Evolutionary conservation across 2,888 invertebrate genomes (phyloP), one percentile per base, ranked within the genome.

Genomic region (Drymonia ruficornis): DNA sequence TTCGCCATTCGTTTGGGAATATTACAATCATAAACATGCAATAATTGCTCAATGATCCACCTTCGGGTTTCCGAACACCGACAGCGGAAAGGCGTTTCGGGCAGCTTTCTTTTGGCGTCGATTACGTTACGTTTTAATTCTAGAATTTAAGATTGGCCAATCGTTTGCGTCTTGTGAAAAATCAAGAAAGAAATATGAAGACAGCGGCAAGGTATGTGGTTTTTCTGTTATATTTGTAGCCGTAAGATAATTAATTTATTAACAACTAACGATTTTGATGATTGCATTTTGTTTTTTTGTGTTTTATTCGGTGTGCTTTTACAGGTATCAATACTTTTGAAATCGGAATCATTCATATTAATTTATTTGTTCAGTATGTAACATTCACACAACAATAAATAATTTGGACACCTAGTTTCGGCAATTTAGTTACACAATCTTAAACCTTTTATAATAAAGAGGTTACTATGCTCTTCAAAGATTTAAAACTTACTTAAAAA

Each of bases 121-220:
- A 80, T 72, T 65, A 67, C 67, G 61, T 72, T 67, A 74, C 68
- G 72, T 72, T 74, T 74, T 72, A 78, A 68, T 65, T 67, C 70
- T 86, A 84, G 81, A 78, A 74, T 66, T 59, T 87, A 89, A 88
- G 86, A 84, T 89, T 89, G 90, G 89, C 89, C 89, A 89, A 89
- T 89, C 84, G 76, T 79, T 78, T 64, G 75, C 76, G 80, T 67
- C 67, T 76, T 78, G 81, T 68, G 74, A 76, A 75, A 59, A 74
- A 56, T 60, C 72, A 80, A 84, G 72, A 83, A 52, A 49, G 69
- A 75, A 74, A 34, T 64, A 59, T 53, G 76, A 78, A 78, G 70
- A 75, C 64, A 11, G 44, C 54, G n/a, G 18, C 29, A 89, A 89
- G 91, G 91, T 92, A 91, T 76, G 91, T 90, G 73, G 56, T 52